Evolutionary conservation across 2,797 vertebrate species (phyloP), one percentile per base, ranked within the genome.

Genomic region (Pangasius djambal): DNA sequence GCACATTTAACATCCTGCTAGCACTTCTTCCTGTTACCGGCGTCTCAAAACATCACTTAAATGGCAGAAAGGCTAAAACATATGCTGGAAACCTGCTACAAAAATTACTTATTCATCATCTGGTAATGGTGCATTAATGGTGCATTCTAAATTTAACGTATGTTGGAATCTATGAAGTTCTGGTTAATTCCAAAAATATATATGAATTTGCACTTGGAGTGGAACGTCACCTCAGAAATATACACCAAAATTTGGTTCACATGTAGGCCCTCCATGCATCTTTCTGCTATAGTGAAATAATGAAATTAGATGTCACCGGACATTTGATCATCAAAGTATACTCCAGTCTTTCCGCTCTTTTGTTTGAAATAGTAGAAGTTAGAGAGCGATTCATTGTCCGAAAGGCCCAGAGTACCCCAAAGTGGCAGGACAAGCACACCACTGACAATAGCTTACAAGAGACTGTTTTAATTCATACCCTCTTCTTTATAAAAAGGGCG

Each of bases 391-490:
- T 93, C 92, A 91, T 92, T 91, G 93, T 93, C 92, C 77, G 90
- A 95, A 93, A 89, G 94, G 91, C 91, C 92, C 93, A 92, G 92
- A 90, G 93, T 94, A 92, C 93, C 93, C 96, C 94, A 96, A 87
- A 96, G 95, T 95, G 96, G 93, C 92, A 93, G 93, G 92, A 94
- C 94, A 95, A 95, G 94, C 93, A 94, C 93, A 92, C 94, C 92
- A 90, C 95, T 95, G 94, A 96, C 96, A 96, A 96, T 95, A 88
- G 91, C 93, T 92, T 94, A 96, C 95, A 96, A 96, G 96, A 96
- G 95, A 96, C 96, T 96, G 95, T 97, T 97, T 97, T 96, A 96
- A 97, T 96, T 96, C 96, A 96, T 96, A 96, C 96, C 95, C 95
- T 95, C 92, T 87, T 95, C 95, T 91, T 95, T 96, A 94, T 94